phyloP scores from a whole-genome alignment of 2,797 vertebrate genomes.

The Poecilia gillii region DNA sequence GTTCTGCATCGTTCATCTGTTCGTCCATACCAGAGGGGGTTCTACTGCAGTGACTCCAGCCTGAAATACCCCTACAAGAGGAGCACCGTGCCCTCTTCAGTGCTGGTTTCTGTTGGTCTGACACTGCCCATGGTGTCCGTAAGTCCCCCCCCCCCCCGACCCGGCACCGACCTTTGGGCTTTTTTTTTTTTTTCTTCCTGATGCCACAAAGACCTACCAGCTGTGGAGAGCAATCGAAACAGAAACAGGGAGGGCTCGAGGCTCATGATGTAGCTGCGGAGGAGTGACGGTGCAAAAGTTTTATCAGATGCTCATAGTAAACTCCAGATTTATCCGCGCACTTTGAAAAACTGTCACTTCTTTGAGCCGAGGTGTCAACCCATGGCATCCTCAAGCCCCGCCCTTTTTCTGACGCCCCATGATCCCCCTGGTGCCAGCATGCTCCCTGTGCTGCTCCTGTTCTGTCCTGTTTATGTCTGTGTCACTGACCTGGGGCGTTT shows the following conservation, averaged over 20 bases:
- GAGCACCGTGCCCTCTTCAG: slow-evolving; percentile 78
- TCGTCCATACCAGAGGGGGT: slow-evolving; percentile 80
- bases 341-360: slow-evolving; percentile 37
- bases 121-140: slow-evolving; percentile 82
- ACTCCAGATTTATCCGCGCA: neutral
- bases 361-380: slow-evolving; percentile 27
- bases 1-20: slow-evolving; percentile 76
- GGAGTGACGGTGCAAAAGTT: slow-evolving; percentile 21
- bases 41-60: slow-evolving; percentile 80
- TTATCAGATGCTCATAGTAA: neutral
- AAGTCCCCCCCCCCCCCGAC: slow-evolving; percentile 69
- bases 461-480: slow-evolving; percentile 62
- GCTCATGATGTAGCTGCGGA: slow-evolving; percentile 32
- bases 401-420: slow-evolving; percentile 57
- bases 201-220: slow-evolving; percentile 35
- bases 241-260: slow-evolving; percentile 38
- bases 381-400: slow-evolving; percentile 32
- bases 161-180: neutral
- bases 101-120: slow-evolving; percentile 80
- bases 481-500: slow-evolving; percentile 72
- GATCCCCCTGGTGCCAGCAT: slow-evolving; percentile 59
- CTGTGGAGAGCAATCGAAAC: slow-evolving; percentile 18
- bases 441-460: slow-evolving; percentile 68
- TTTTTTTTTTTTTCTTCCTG: neutral
- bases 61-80: slow-evolving; percentile 75